Percentiles rank a stretch among this genome's conserved stretches.
Evolutionary conservation across 2,797 vertebrate species (phyloP).

Genomic region (Cheirogaleus major): DNA sequence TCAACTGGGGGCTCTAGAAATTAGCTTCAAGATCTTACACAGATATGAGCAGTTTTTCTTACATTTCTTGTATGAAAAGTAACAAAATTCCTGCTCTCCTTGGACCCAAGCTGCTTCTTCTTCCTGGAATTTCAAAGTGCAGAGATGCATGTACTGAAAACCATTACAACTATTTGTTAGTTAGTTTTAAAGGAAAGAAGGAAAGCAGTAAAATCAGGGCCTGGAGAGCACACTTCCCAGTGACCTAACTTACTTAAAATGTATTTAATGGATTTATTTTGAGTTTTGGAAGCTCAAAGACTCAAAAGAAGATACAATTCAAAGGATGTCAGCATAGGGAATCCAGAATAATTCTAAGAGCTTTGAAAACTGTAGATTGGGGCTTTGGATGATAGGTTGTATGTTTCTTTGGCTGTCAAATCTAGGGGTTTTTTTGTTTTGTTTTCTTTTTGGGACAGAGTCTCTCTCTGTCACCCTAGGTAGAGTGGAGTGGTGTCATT

Average conservation of each 20-base stretch:
- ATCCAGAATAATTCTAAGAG: background rate
- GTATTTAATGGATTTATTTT: background rate
- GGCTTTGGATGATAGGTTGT: background rate
- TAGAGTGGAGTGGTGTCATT: no score
- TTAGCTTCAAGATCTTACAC: background rate
- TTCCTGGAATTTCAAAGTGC: background rate
- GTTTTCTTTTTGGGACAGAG: no score
- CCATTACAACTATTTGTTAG: background rate
- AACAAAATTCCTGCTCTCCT: background rate
- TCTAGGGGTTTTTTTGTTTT: background rate
- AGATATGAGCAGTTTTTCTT: background rate
- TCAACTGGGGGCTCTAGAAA: background rate
- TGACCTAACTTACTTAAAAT: background rate
- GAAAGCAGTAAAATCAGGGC: background rate
- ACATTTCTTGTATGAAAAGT: conserved; percentile 20
- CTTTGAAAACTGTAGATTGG: background rate
- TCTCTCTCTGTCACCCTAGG: no score
- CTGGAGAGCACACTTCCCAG: background rate
- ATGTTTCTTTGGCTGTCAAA: background rate
- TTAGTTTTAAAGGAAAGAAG: conserved; percentile 9
- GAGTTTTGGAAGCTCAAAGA: background rate
- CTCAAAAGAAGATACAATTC: background rate
- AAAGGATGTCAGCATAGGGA: background rate
- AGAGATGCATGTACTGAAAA: background rate
- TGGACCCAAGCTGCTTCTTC: background rate